These are phyloP conservation scores for Drosophila mimetica DNA, from an alignment of 2,888 invertebrate species.

Conservation along the genomic window DNA sequence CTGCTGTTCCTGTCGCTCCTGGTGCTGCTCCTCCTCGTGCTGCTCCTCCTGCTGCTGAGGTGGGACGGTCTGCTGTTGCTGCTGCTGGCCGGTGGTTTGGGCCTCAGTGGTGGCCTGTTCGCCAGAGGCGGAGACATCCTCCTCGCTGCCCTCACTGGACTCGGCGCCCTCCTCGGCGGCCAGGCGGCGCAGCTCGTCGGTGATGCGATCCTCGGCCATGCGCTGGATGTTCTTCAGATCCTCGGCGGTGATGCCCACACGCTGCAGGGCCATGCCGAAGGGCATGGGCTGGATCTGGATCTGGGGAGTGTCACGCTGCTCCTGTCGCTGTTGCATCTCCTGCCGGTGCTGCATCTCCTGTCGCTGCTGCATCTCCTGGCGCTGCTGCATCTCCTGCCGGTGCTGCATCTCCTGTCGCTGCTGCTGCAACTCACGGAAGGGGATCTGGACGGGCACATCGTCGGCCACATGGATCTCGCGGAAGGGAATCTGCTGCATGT, in stretches of 20 bases:
- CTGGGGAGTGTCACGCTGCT: constrained; percentile 67
- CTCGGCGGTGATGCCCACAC: constrained; percentile 84
- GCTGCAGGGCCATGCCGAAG: constrained; percentile 82
- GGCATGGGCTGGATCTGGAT: constrained; percentile 83
- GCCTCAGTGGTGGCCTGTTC: constrained; percentile 62
- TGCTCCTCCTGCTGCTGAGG: constrained; percentile 33
- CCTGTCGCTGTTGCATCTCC: constrained; percentile 50
- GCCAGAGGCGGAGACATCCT: constrained; percentile 56
- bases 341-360: constrained; percentile 50
- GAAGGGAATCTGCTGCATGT: constrained; percentile 85
- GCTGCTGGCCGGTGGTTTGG: constrained; percentile 22
- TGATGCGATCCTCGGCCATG: constrained; percentile 84
- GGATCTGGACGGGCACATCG: constrained; percentile 82
- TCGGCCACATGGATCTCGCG: constrained; percentile 83
- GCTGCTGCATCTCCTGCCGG: constrained; percentile 59
- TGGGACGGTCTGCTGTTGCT: constrained; percentile 7
- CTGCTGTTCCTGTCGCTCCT: constrained; percentile 42
- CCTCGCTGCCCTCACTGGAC: constrained; percentile 79
- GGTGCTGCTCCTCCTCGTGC: constrained; percentile 40
- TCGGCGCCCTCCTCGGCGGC: constrained; percentile 81
- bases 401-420: constrained; percentile 59
- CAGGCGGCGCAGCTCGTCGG: constrained; percentile 82
- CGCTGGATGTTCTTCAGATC: constrained; percentile 84
- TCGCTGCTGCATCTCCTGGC: constrained; percentile 48
- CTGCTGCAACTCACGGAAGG: constrained; percentile 41